Evolutionary conservation across 2,113 vertebrate genomes (phyloP), one percentile per base, ranked within the genome.

Genomic region (Tricholaema leucomelas): DNA sequence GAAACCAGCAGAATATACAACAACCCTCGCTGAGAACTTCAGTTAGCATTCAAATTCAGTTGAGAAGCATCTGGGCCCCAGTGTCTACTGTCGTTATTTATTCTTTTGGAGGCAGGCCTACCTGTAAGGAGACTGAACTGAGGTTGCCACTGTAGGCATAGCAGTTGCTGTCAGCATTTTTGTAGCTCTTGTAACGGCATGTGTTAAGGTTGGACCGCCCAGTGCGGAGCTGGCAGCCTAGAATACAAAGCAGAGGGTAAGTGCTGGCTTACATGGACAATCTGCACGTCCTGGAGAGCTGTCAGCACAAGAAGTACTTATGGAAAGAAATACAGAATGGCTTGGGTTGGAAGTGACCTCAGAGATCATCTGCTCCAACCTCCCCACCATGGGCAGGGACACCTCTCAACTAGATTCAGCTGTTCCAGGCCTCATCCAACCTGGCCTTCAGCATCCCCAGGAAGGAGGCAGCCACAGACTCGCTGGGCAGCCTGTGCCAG

Each of bases 111-210:
- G 16, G 19, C 15, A 81, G 24, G 66, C 95, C 94, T 97, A 99
- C 99, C 99, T 99, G 97, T 99, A 99, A 61, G 99, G 99, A 95
- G 99, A 99, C 92, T 99, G 99, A 90, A 99, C 99, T 86, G 99
- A 99, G 5, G 99, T 99, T 91, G 99, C 99, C 71, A 99, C 99
- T 0, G 99, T 99, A 19, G 99, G 99, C 99, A 99, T 99, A 72
- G 99, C 99, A 30, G 99, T 99, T 83, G 99, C 99, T 4, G 99
- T 99, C 84, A 99, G 98, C 99, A 99, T 99, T 97, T 99, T 99
- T 69, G 99, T 99, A 79, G 99, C 99, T 98, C 98, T 98, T 20
- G 99, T 99, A 91, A 99, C 99, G 91, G 99, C 99, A 40, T 99
- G 99, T 15, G 99, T 99, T 92, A 99, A 91, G 8, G 99, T 99